Base-by-base conservation (phyloP, 2,797 vertebrate genomes). In the Orientallactaga sibirica region DNA sequence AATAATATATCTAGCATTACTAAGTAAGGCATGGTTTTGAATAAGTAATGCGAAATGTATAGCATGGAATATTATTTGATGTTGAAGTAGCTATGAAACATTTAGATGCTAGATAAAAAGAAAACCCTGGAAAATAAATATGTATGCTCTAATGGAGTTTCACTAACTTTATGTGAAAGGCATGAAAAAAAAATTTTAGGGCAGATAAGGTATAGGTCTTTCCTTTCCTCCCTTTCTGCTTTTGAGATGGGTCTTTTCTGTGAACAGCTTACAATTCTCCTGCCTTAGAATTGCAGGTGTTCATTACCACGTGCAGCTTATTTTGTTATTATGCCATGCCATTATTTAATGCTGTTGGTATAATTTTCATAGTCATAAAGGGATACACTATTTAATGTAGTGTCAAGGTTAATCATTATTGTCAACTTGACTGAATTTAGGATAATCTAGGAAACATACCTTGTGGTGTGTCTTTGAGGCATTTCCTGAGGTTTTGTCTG, bases 1-100 rank as follows among this genome's bases (percentile, higher is more conserved):
- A 86, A 7, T 70, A 41, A 41, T 2, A 15, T 67, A 52, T 55
- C 71, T 52, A 71, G 4, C 16, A 66, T 87, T 77, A 52, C 62
- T 76, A 83, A 84, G 77, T 76, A 83, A 84, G 77, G 25, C 5
- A 83, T 29, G 7, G 61, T 91, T 79, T 92, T 75, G 27, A 91
- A 41, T 68, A 94, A 75, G 18, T 52, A 18, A 77, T 64, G 43
- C 7, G 15, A 81, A 92, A 83, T 29, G 1, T 48, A 70, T 58
- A 68, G n/a, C 7, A 43, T 79, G 27, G 10, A 93, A 61, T 78
- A 85, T 18, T 75, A 81, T 71, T 52, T 90, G 48, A 16, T 80
- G 43, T 61, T 89, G 95, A 88, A 95, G 79, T 79, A 68, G 33
- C 25, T 52, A 68, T 41, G 15, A 88, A 62, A 76, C 52, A 84